Conservation (phyloP, 2,113 vertebrate species). For the Peromyscus leucopus region DNA sequence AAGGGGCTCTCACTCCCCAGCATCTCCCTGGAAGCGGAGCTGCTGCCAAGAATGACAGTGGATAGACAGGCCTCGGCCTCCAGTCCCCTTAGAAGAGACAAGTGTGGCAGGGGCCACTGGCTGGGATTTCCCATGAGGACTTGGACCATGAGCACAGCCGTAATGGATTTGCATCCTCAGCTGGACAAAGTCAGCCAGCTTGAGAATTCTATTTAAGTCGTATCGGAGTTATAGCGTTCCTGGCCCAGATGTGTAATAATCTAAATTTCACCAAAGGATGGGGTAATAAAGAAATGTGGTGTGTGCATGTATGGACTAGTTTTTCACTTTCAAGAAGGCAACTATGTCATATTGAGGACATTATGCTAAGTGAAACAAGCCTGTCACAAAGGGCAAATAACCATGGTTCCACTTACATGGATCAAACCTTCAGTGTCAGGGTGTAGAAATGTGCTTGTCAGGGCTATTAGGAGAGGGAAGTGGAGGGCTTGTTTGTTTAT, state of each 20-base stretch:
- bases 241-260: not conserved
- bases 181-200: rapidly evolving
- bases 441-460: not conserved
- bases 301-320: not conserved
- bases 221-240: not conserved
- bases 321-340: not conserved
- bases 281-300: not conserved
- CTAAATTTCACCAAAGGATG: not conserved
- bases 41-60: not conserved
- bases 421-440: not conserved
- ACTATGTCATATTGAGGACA: not conserved
- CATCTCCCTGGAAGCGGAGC: not conserved
- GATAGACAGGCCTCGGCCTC: not conserved
- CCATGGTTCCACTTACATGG: not conserved
- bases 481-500: not conserved
- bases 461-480: not conserved
- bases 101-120: rapidly evolving
- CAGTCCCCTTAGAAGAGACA: not conserved
- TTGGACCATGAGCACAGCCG: not conserved
- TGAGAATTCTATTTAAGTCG: not conserved
- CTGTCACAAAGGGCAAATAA: not conserved
- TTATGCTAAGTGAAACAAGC: not conserved
- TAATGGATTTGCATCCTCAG: not conserved
- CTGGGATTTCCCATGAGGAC: not conserved
- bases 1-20: rapidly evolving